Percentiles rank a stretch among this genome's conserved stretches.
Conservation (phyloP, 2,113 vertebrate genomes). For the Plestiodon gilberti region DNA sequence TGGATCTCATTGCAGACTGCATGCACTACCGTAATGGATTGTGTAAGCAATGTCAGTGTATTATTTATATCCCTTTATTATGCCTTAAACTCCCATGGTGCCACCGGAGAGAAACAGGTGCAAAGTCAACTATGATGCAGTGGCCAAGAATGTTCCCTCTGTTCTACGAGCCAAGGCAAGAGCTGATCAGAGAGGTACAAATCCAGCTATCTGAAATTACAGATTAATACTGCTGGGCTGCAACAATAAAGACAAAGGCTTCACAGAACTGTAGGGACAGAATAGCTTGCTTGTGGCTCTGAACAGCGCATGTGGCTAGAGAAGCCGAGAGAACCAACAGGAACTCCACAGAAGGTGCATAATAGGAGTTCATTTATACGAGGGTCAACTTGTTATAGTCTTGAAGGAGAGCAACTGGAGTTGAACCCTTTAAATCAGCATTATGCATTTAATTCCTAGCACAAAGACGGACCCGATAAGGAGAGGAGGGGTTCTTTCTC, state of each 20-base stretch:
- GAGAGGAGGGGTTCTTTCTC: not conserved
- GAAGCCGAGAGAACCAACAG: not conserved
- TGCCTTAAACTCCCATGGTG: conserved; percentile 51
- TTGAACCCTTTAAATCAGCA: not conserved
- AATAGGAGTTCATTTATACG: not conserved
- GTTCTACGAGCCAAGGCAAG: not conserved
- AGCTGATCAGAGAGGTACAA: conserved; percentile 11
- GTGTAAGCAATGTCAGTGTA: conserved; percentile 38
- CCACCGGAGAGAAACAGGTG: conserved; percentile 67
- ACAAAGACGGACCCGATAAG: not conserved
- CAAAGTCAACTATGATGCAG: conserved; percentile 25
- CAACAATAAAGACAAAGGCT: conserved; percentile 14
- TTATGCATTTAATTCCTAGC: fast-evolving
- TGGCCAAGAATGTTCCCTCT: conserved; percentile 5
- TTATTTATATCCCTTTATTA: conserved; percentile 74
- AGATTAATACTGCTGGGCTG: conserved; percentile 2
- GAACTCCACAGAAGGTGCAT: not conserved
- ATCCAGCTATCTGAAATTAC: conserved; percentile 25
- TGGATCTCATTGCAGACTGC: conserved; percentile 19
- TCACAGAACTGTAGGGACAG: not conserved
- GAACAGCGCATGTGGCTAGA: not conserved
- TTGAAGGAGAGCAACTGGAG: not conserved
- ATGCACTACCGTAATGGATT: not conserved
- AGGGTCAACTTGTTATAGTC: not conserved
- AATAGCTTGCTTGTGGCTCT: not conserved